Conservation (phyloP, 1,140 invertebrate genomes). For the Pomacea maculata region DNA sequence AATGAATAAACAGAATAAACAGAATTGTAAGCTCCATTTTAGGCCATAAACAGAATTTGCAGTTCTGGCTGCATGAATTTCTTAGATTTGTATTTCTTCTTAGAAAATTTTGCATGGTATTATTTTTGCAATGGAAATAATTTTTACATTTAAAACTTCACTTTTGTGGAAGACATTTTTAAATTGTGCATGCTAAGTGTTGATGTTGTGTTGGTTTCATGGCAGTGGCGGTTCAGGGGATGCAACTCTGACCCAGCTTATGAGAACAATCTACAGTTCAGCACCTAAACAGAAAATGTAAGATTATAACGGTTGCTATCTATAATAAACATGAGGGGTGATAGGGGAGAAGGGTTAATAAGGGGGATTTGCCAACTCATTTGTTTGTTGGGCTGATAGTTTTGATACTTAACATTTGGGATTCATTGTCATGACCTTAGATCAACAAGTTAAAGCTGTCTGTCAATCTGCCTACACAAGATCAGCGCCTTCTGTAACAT, state of each 20-base stretch:
- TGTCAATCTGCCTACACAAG: no score
- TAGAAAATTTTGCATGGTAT: background rate
- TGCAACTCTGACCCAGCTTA: constrained; percentile 29
- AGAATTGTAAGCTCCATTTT: no score
- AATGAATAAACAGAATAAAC: no score
- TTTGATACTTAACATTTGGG: no score
- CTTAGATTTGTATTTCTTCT: background rate
- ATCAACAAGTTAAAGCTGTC: no score
- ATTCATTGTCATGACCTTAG: no score
- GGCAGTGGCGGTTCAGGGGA: constrained; percentile 24
- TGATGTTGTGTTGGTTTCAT: constrained; percentile 12
- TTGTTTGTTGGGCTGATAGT: no score
- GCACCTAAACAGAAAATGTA: constrained; percentile 33
- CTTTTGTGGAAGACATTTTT: background rate
- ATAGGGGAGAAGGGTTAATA: no score
- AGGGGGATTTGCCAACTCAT: no score
- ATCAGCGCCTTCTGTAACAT: no score
- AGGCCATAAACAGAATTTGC: no score
- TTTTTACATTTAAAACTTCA: background rate
- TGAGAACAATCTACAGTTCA: constrained; percentile 35
- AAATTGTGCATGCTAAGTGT: background rate
- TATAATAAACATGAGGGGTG: background rate
- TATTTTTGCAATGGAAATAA: background rate
- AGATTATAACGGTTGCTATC: background rate
- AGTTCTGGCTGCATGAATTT: background rate